Evolutionary conservation across 2,888 invertebrate genomes (phyloP).

Genomic region (Diploptera punctata): DNA sequence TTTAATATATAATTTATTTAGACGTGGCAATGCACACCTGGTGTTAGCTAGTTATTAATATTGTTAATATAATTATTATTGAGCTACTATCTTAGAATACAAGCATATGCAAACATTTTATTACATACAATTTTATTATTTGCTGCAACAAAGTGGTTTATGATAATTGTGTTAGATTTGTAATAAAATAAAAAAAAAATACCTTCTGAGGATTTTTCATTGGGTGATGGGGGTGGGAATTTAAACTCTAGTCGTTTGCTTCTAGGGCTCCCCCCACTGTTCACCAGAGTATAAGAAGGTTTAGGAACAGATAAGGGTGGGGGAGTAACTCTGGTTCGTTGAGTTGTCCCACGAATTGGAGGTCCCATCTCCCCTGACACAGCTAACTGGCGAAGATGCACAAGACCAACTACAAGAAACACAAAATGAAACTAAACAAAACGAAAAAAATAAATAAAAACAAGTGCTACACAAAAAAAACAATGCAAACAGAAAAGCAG

Average conservation of each 20-base stretch:
- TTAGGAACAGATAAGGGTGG: slow-evolving; percentile 31
- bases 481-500: no score
- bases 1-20: no score
- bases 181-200: background rate
- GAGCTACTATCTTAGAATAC: no score
- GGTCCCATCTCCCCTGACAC: slow-evolving; percentile 40
- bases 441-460: background rate
- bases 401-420: slow-evolving; percentile 44
- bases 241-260: slow-evolving; percentile 18
- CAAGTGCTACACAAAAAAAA: no score
- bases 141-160: no score
- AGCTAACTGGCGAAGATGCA: slow-evolving; percentile 46
- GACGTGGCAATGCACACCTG: no score
- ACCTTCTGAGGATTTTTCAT: slow-evolving; percentile 34
- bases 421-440: background rate
- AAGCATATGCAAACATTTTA: no score
- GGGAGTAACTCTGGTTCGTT: slow-evolving; percentile 25
- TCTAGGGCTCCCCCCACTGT: slow-evolving; percentile 30
- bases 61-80: no score
- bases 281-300: slow-evolving; percentile 20
- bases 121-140: no score
- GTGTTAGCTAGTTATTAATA: no score
- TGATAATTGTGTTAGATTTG: no score
- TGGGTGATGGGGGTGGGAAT: slow-evolving; percentile 21
- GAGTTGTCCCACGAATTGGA: slow-evolving; percentile 26